Evolutionary conservation across 2,797 vertebrate genomes (phyloP), one percentile per base, ranked within the genome.

Genomic region (Momotus momota): DNA sequence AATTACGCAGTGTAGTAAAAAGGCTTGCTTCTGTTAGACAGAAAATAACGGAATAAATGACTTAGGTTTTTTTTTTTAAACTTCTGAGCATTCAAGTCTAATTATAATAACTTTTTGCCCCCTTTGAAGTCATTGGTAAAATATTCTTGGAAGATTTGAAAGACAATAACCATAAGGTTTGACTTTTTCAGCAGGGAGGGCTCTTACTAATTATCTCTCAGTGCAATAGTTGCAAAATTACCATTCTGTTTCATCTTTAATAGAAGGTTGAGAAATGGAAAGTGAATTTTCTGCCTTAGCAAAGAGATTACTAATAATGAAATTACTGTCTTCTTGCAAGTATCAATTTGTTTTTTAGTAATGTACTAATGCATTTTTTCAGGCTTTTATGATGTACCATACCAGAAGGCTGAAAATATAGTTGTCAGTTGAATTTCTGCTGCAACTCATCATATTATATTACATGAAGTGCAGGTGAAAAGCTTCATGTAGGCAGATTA

Each of bases 241-340:
- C 20, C 93, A 88, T 94, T 95, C 90, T 75, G 31, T 96, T 97
- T 94, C 92, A 94, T 88, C 80, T 94, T 94, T 87, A 88, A 88
- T 78, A 65, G 33, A 86, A 94, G 38, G 29, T 52, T 91, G 84
- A 83, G 70, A 93, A 87, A 52, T 29, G 11, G 66, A 84, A 94
- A 96, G 67, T 71, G 57, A 83, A 75, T 88, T 49, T 83, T 45
- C 61, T 87, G 13, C 25, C 82, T 94, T 96, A 84, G 64, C 7
- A 70, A 96, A 88, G 26, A 89, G 27, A 80, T 93, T 82, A 14
- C 29, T 83, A 94, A 78, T 93, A 95, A 93, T 40, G 21, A 81
- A 93, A 70, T 90, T 58, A 82, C 75, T 94, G 25, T 82, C 69
- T 81, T 91, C 80, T 74, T 94, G 73, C 27, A 93, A 81, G 69